These are phyloP conservation scores for Onychostruthus taczanowskii DNA, from an alignment of 2,113 vertebrate genomes.

Conservation along the genomic window DNA sequence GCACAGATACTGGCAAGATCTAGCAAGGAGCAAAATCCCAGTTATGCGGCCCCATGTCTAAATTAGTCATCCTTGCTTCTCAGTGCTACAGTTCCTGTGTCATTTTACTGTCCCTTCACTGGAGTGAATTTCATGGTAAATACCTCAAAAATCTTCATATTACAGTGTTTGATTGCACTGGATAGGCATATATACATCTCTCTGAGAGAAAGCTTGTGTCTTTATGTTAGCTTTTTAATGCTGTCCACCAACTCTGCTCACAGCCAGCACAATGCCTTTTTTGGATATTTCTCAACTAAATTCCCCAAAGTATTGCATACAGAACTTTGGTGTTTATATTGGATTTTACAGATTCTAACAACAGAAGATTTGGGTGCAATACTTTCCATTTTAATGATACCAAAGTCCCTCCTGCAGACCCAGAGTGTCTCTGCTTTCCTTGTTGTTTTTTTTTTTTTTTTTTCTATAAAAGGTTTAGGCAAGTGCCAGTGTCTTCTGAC, in stretches of 20 bases:
- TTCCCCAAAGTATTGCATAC: not conserved
- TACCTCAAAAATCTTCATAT: not conserved
- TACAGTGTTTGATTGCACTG: not conserved
- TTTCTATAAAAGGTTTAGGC: not conserved
- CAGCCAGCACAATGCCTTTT: not conserved
- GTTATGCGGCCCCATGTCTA: rapidly evolving
- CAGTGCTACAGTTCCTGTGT: not conserved
- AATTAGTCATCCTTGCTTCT: not conserved
- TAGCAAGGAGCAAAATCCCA: not conserved
- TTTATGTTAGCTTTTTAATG: not conserved
- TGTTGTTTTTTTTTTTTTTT: not conserved
- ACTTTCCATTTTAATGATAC: not conserved
- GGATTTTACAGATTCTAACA: not conserved
- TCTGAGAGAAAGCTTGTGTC: not conserved
- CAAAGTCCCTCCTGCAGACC: not conserved
- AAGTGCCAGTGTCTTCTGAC: not conserved
- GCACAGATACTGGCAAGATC: not conserved
- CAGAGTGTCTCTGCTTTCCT: not conserved
- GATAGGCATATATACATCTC: not conserved
- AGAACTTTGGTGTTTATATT: not conserved
- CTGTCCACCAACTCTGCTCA: not conserved
- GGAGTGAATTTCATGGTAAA: not conserved
- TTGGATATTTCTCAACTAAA: not conserved
- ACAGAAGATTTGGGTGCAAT: not conserved
- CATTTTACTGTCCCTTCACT: not conserved